A percentile compares a stretch with the other conserved stretches of the same genome.
phyloP scores from a whole-genome alignment of 2,797 vertebrate genomes.

The Melanotaenia parkinsoni region DNA sequence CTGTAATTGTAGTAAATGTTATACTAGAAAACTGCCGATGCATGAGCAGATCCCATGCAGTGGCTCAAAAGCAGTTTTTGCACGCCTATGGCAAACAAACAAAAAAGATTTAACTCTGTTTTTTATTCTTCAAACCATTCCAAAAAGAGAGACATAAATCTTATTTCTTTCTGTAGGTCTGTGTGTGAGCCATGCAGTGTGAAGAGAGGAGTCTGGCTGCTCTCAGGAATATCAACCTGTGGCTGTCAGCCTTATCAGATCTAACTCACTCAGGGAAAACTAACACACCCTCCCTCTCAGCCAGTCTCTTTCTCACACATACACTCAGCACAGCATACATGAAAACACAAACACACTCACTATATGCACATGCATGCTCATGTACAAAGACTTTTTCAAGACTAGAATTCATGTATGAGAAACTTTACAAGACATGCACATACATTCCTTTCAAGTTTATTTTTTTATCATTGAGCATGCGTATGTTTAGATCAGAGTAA shows the following conservation, averaged over 20 bases:
- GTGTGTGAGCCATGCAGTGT: slow-evolving; percentile 62
- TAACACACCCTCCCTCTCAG: slow-evolving; percentile 60
- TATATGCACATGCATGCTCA: slow-evolving; percentile 15
- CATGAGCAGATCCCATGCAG: slow-evolving; percentile 25
- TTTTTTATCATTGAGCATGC: not conserved
- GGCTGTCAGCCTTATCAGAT: slow-evolving; percentile 81
- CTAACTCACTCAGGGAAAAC: slow-evolving; percentile 70
- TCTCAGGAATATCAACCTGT: slow-evolving; percentile 80
- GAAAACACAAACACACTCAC: slow-evolving; percentile 29
- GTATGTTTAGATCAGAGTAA: not conserved
- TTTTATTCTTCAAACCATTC: slow-evolving; percentile 39
- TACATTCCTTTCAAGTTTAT: not conserved
- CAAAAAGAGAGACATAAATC: slow-evolving; percentile 50
- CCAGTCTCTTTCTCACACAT: slow-evolving; percentile 40
- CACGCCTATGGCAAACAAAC: slow-evolving; percentile 24
- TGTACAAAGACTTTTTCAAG: slow-evolving; percentile 32
- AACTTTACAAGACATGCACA: not conserved
- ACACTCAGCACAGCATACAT: slow-evolving; percentile 11
- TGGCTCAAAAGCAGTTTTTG: slow-evolving; percentile 14
- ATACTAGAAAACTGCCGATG: slow-evolving; percentile 27
- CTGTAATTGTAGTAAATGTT: slow-evolving; percentile 32
- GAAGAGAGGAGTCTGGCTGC: slow-evolving; percentile 72
- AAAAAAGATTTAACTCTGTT: slow-evolving; percentile 4
- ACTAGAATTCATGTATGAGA: slow-evolving; percentile 22
- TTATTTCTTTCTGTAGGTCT: slow-evolving; percentile 53